Base-by-base conservation (phyloP, 2,888 invertebrate species). In the Nomada fucata region DNA sequence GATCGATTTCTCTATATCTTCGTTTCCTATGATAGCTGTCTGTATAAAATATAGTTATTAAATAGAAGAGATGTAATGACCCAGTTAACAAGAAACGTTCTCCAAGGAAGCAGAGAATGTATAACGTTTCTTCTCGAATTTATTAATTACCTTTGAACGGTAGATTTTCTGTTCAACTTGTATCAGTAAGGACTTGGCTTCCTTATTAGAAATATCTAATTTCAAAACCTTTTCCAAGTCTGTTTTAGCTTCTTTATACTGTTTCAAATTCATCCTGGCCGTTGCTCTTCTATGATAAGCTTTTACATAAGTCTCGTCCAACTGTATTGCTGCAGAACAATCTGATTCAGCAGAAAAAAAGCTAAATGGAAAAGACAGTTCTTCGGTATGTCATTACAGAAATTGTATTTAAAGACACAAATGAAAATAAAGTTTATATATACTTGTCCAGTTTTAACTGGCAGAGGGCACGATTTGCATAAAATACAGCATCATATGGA, bases 401-500 rank as follows among this genome's bases (percentile, higher is more conserved):
- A 11, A 26, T 59, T 50, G 11, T 63, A 63, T 29, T 13, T 42
- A 10, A 20, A 23, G n/a, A 23, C 13, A 11, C 10, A 11, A 1
- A 68, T 55, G 69, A 60, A 52, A 68, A 23, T n/a, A 53, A 36
- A n/a, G 29, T 44, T 7, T 23, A 68, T 74, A 94, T 94, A 93
- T 94, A 98, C 97, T 96, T 96, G 84, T 97, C 95, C 87, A 96
- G 95, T 94, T 97, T 98, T 13, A 98, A 94, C 84, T 97, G 96
- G 89, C 98, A 98, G 72, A 98, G 95, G 1, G 98, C 98, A 88
- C 99, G 95, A 93, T 99, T 99, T 0, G 98, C 97, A 90, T 96
- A 98, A 91, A 97, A 97, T 18, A 97, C 95, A 2, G 98, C 96
- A 92, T 98, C 96, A 92, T 96, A 95, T 11, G 96, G 95, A 89